A percentile compares a stretch with the other conserved stretches of the same genome.
Evolutionary conservation across 1,140 invertebrate species (phyloP).

Genomic region (Zaprionus africanus): DNA sequence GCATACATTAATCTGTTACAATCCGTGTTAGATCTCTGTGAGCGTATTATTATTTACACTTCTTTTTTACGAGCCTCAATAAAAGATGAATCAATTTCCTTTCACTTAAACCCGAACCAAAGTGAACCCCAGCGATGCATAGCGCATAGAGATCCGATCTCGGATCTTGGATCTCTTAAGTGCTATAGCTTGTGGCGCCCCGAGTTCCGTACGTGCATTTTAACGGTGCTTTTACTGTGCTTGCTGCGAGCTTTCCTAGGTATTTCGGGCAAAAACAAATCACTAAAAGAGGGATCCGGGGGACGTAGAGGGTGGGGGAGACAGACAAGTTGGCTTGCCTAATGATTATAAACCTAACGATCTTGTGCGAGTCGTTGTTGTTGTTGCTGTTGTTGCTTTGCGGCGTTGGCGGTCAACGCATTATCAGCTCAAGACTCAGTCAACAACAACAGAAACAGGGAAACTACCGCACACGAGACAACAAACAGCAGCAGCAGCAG

Average conservation of each 20-base stretch:
- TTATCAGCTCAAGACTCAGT: constrained; percentile 58
- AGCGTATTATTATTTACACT: constrained; percentile 11
- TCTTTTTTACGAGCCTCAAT: constrained; percentile 4
- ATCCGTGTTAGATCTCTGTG: neutral
- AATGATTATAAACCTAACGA: constrained; percentile 81
- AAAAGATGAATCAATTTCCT: constrained; percentile 11
- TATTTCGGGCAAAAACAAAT: constrained; percentile 22
- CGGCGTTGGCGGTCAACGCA: constrained; percentile 80
- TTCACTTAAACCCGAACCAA: neutral
- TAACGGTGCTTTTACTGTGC: constrained; percentile 62
- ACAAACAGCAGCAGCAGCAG: constrained; percentile 39
- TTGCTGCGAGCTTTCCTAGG: constrained; percentile 62
- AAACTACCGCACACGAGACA: constrained; percentile 66
- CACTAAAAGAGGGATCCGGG: neutral
- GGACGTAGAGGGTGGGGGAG: neutral
- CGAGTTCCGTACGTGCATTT: constrained; percentile 47
- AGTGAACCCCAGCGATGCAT: neutral
- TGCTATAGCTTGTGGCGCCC: constrained; percentile 36
- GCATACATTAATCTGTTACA: neutral
- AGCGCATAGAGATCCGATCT: neutral
- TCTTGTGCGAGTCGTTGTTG: constrained; percentile 44
- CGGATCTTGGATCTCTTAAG: constrained; percentile 10
- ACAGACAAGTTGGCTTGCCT: constrained; percentile 59
- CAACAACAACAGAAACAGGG: constrained; percentile 30
- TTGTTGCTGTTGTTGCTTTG: constrained; percentile 43